Evolutionary conservation across 2,797 vertebrate species (phyloP).

Genomic region (Dicrostonyx torquatus): DNA sequence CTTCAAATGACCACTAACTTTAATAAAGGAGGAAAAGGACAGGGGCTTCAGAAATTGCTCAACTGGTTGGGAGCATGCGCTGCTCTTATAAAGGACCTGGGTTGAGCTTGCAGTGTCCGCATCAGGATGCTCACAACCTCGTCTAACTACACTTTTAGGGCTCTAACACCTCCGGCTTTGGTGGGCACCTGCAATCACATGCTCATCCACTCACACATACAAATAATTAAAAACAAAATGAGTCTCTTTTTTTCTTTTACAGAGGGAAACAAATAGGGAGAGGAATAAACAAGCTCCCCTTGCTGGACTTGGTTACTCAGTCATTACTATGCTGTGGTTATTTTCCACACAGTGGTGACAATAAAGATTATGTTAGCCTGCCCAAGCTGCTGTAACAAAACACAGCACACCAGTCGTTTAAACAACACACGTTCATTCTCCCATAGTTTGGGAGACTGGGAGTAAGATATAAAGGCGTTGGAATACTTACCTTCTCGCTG

Average conservation of each 20-base stretch:
- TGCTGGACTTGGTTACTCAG: not conserved
- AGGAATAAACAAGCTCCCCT: not conserved
- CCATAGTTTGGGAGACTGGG: not conserved
- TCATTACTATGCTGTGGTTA: not conserved
- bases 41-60: not conserved
- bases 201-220: too few species aligned
- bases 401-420: not conserved
- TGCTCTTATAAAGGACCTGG: not conserved
- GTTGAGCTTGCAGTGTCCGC: not conserved
- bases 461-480: not conserved
- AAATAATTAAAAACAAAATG: not conserved
- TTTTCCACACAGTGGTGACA: not conserved
- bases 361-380: not conserved
- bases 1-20: not conserved
- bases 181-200: too few species aligned
- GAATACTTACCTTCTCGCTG: not conserved
- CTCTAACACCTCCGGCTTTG: not conserved
- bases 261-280: not conserved
- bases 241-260: not conserved
- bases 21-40: not conserved
- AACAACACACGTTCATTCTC: not conserved
- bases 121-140: not conserved
- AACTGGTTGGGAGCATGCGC: not conserved
- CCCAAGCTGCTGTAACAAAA: not conserved
- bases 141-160: not conserved